phyloP scores from a whole-genome alignment of 2,888 invertebrate species.

The Conomelus anceps region DNA sequence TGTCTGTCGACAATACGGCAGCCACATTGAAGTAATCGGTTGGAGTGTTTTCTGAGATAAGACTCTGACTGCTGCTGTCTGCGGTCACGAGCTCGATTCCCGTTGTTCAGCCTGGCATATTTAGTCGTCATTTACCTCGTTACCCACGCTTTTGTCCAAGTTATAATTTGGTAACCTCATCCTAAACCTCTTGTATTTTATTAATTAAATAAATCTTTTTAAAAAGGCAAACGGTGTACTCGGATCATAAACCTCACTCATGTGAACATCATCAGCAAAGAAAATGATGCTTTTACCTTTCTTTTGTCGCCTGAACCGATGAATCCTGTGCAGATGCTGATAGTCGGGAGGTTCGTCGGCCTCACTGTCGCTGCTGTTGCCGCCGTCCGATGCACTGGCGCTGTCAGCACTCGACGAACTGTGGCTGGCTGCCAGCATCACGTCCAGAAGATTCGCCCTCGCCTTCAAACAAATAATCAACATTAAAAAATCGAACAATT shows the following conservation, averaged over 20 bases:
- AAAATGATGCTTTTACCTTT: conserved; percentile 67
- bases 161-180: too few species aligned
- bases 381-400: conserved; percentile 51
- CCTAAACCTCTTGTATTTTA: too few species aligned
- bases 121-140: too few species aligned
- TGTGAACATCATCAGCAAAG: too few species aligned
- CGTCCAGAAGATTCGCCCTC: conserved; percentile 66
- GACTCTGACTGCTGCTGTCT: too few species aligned
- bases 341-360: conserved; percentile 57
- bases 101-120: too few species aligned
- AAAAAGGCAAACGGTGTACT: neutral
- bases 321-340: conserved; percentile 59
- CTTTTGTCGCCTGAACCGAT: conserved; percentile 66
- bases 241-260: too few species aligned
- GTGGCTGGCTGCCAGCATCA: conserved; percentile 69
- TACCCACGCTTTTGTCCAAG: too few species aligned
- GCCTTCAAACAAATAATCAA: conserved; percentile 48
- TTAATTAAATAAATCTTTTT: neutral
- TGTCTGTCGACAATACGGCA: too few species aligned
- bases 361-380: conserved; percentile 58
- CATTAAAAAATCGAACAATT: neutral
- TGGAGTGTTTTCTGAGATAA: too few species aligned
- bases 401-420: conserved; percentile 46
- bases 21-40: too few species aligned
- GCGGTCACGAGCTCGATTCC: too few species aligned